Percentiles rank a stretch among this genome's conserved stretches.
Conservation (phyloP, 2,797 vertebrate genomes). For the Poecilia gillii region DNA sequence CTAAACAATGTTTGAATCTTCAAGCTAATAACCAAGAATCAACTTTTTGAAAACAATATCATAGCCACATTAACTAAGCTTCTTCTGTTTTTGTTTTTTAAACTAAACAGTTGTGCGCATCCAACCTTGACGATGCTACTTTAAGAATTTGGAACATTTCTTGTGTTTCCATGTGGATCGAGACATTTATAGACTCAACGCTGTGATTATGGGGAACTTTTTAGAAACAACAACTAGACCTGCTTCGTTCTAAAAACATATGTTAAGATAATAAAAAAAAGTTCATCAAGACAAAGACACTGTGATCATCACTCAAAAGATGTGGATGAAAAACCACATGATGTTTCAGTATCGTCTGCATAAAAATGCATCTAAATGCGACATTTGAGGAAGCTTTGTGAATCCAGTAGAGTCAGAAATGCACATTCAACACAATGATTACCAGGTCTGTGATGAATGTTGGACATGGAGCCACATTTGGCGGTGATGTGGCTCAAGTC, state of each 20-base stretch:
- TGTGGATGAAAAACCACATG: background rate
- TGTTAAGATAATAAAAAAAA: too few relatives aligned
- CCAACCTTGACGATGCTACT: background rate
- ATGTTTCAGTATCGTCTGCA: background rate
- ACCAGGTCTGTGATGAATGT: constrained; percentile 94
- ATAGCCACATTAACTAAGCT: background rate
- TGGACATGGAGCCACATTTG: constrained; percentile 94
- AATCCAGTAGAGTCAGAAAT: background rate
- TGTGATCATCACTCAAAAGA: background rate
- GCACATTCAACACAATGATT: constrained; percentile 1
- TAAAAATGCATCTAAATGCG: background rate
- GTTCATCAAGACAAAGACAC: too few relatives aligned
- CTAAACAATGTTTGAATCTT: background rate
- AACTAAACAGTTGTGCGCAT: too few relatives aligned
- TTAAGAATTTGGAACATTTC: background rate
- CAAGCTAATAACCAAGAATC: too few relatives aligned
- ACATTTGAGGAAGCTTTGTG: background rate
- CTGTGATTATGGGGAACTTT: background rate
- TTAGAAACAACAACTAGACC: background rate
- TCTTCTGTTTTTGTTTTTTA: background rate
- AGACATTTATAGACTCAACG: background rate
- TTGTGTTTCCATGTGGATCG: background rate
- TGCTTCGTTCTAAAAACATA: background rate
- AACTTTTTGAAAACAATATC: background rate
- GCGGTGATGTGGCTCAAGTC: constrained; percentile 93